phyloP scores from a whole-genome alignment of 1,140 invertebrate species.

The Eulimnadia texana region DNA sequence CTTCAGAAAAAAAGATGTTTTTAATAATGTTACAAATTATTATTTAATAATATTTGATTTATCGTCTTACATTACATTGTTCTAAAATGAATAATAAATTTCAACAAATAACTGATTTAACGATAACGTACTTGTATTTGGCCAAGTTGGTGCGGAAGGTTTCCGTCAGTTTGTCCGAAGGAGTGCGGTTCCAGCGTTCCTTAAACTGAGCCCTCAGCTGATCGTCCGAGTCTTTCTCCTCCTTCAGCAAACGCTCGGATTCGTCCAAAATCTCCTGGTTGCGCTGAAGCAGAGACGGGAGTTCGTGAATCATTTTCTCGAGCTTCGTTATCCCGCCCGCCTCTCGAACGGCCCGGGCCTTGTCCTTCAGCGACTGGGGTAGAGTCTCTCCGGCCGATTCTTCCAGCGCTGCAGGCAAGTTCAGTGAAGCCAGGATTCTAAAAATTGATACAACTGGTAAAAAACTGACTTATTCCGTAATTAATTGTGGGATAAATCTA shows the following conservation, averaged over 20 bases:
- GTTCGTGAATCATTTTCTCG: conserved; percentile 49
- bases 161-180: conserved; percentile 75
- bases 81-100: too few relatives aligned
- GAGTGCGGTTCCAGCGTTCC: conserved; percentile 74
- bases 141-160: conserved; percentile 67
- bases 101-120: background rate
- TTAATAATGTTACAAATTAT: background rate
- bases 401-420: conserved; percentile 94
- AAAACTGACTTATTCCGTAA: background rate
- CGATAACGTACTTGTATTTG: conserved; percentile 58
- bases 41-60: background rate
- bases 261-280: conserved; percentile 94
- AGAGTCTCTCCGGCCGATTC: conserved; percentile 51
- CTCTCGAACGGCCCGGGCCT: conserved; percentile 53
- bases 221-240: conserved; percentile 82
- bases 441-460: conserved; percentile 19
- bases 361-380: conserved; percentile 79
- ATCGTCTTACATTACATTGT: too few relatives aligned
- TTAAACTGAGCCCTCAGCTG: conserved; percentile 79
- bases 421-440: conserved; percentile 79
- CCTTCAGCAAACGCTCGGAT: conserved; percentile 69
- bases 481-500: background rate
- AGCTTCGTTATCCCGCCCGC: conserved; percentile 41
- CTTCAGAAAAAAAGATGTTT: conserved; percentile 12
- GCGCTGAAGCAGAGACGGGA: conserved; percentile 76